phyloP scores from a whole-genome alignment of 2,888 invertebrate genomes.

The Brassicogethes aeneus region DNA sequence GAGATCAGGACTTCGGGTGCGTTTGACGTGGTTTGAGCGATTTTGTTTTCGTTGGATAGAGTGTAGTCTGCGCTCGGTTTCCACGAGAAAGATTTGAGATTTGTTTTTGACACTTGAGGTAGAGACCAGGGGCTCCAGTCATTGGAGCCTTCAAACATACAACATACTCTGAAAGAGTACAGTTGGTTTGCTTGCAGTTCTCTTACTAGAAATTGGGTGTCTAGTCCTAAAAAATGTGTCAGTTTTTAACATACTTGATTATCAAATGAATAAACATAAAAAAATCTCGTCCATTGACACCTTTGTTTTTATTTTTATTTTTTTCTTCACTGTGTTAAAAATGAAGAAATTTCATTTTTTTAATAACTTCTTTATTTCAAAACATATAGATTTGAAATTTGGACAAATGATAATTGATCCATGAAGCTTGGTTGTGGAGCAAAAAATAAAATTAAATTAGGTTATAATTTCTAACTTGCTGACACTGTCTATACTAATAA shows the following conservation, averaged over 20 bases:
- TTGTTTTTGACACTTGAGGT: conserved; percentile 41
- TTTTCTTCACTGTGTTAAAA: too few species aligned
- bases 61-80: conserved; percentile 36
- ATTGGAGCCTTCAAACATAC: conserved; percentile 39
- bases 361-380: too few species aligned
- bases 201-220: conserved; percentile 41
- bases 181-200: conserved; percentile 40
- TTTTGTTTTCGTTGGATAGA: conserved; percentile 43
- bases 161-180: conserved; percentile 48
- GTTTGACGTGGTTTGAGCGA: conserved; percentile 38
- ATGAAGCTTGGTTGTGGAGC: too few species aligned
- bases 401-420: too few species aligned
- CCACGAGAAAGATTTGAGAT: conserved; percentile 45
- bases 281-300: too few species aligned
- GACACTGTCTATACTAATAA: too few species aligned
- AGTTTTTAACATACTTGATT: conserved; percentile 4
- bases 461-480: too few species aligned
- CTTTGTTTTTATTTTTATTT: too few species aligned
- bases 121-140: conserved; percentile 48
- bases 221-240: conserved; percentile 33
- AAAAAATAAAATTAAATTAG: too few species aligned
- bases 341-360: too few species aligned
- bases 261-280: too few species aligned
- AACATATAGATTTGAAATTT: too few species aligned
- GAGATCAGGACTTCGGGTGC: conserved; percentile 40